Conservation (phyloP, 2,113 vertebrate species). For the Pollimyrus isidori region DNA sequence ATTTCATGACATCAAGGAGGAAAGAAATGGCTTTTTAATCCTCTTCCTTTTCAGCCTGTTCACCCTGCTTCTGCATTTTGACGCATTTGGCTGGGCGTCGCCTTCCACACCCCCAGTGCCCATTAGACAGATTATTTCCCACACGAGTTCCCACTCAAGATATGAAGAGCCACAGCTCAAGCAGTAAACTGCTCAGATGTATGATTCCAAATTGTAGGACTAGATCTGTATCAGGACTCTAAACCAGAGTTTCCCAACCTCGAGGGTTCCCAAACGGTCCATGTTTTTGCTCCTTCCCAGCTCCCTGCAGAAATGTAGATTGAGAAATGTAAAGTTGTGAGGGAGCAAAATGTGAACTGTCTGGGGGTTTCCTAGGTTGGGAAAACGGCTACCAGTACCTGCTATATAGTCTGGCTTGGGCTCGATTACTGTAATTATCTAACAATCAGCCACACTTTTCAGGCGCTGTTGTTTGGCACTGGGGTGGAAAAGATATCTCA, state of each 20-base stretch:
- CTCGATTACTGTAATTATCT: background rate
- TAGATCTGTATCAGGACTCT: background rate
- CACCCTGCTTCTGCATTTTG: background rate
- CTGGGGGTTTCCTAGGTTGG: background rate
- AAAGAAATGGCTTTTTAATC: background rate
- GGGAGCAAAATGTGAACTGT: background rate
- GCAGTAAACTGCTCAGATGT: background rate
- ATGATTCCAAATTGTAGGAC: background rate
- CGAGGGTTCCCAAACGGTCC: background rate
- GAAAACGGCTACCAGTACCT: background rate
- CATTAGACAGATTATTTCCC: background rate
- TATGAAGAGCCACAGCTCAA: background rate
- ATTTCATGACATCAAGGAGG: background rate
- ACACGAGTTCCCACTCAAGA: background rate
- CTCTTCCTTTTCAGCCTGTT: background rate
- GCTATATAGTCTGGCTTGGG: background rate
- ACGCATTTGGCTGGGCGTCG: background rate
- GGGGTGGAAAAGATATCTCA: background rate
- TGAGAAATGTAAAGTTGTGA: background rate
- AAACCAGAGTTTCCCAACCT: background rate
- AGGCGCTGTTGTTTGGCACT: background rate
- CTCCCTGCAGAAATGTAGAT: background rate
- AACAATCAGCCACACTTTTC: background rate
- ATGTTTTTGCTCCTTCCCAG: background rate
- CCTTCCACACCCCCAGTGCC: background rate